Conservation (phyloP, 2,113 vertebrate species). For the Microcebus lehilahytsara region DNA sequence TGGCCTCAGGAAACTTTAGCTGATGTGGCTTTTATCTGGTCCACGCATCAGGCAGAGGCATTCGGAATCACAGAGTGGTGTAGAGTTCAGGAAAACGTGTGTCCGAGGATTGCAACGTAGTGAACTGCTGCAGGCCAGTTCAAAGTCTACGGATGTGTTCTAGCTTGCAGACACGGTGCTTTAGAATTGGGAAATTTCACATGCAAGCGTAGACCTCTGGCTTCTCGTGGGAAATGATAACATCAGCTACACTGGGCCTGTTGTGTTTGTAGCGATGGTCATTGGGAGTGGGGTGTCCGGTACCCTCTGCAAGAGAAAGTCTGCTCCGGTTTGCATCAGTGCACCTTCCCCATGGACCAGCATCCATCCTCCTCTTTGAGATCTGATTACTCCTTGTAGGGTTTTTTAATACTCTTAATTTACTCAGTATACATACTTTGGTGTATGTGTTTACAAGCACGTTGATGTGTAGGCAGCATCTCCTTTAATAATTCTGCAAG, state of each 20-base stretch:
- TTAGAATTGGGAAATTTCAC: neutral
- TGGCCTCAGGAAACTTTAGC: neutral
- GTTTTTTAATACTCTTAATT: too few relatives aligned
- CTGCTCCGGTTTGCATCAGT: neutral
- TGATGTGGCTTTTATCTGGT: neutral
- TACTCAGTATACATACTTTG: fast-evolving
- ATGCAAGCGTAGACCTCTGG: neutral
- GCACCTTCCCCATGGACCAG: neutral
- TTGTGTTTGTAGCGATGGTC: fast-evolving
- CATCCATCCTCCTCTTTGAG: fast-evolving
- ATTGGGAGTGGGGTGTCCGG: fast-evolving
- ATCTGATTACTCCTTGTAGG: fast-evolving
- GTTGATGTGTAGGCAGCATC: fast-evolving
- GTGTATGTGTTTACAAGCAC: fast-evolving
- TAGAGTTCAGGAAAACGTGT: neutral
- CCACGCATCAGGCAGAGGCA: neutral
- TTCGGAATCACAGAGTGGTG: neutral
- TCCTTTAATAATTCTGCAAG: neutral
- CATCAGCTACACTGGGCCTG: fast-evolving
- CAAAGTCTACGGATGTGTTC: neutral
- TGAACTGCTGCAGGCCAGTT: neutral
- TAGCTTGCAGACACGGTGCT: neutral
- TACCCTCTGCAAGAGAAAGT: fast-evolving
- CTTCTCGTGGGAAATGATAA: fast-evolving
- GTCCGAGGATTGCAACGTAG: fast-evolving